These are phyloP conservation scores for Lipophrys pholis DNA, from an alignment of 2,113 vertebrate species.

Conservation along the genomic window DNA sequence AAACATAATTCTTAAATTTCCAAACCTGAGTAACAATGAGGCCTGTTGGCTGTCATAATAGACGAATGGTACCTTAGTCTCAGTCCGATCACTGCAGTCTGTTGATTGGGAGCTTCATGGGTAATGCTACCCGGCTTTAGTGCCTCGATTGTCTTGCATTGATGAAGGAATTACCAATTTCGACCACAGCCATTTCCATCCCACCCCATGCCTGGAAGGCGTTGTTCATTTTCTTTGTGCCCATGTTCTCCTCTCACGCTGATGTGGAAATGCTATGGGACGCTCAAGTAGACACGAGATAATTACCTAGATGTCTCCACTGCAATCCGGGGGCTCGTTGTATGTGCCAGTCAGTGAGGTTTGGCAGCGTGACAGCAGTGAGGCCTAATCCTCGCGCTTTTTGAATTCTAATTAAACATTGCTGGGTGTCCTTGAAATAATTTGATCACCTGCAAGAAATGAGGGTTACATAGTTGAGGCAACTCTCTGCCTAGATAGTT, in stretches of 20 bases:
- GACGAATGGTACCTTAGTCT: constrained; percentile 59
- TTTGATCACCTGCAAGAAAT: constrained; percentile 25
- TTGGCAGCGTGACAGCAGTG: constrained; percentile 35
- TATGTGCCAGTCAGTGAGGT: constrained; percentile 31
- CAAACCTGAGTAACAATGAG: no score
- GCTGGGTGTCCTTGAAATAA: constrained; percentile 12
- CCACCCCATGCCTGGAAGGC: constrained; percentile 46
- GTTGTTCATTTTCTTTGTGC: constrained; percentile 74
- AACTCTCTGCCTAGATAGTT: no score
- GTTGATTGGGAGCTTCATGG: constrained; percentile 58
- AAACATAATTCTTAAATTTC: no score
- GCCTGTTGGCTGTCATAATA: constrained; percentile 16
- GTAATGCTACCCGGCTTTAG: constrained; percentile 45
- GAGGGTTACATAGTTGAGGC: constrained; percentile 17
- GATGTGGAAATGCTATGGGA: constrained; percentile 22
- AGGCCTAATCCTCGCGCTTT: constrained; percentile 31
- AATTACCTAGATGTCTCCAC: constrained; percentile 62
- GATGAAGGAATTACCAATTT: constrained; percentile 52
- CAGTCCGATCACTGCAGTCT: constrained; percentile 41
- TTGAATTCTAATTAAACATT: constrained; percentile 35
- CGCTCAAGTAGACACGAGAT: constrained; percentile 27
- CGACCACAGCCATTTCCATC: constrained; percentile 46
- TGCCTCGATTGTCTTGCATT: constrained; percentile 57
- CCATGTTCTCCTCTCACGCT: constrained; percentile 40
- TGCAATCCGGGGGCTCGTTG: constrained; percentile 45